Percentiles rank a stretch among this genome's conserved stretches.
Conservation (phyloP, 1,140 invertebrate genomes). For the Dendrolimus punctatus region DNA sequence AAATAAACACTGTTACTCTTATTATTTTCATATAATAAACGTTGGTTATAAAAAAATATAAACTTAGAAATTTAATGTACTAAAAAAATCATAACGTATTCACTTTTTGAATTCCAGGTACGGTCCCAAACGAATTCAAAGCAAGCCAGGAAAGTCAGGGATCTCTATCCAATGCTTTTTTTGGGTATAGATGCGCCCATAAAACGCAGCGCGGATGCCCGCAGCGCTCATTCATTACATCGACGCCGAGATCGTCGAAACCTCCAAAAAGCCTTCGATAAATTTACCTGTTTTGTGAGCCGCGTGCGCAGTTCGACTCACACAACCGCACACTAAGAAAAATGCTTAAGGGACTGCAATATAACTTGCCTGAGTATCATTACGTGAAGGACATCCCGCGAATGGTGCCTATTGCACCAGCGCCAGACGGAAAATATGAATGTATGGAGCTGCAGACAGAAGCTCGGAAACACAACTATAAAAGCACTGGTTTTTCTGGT, state of each 20-base stretch:
- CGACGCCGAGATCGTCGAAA: slow-evolving; percentile 18
- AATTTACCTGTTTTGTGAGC: slow-evolving; percentile 7
- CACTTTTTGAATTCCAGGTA: slow-evolving; percentile 51
- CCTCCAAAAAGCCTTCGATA: slow-evolving; percentile 14
- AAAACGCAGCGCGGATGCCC: slow-evolving; percentile 35
- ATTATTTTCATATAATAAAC: too few species aligned
- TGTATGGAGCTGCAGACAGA: slow-evolving; percentile 36
- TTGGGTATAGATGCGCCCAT: slow-evolving; percentile 45
- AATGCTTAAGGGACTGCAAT: slow-evolving; percentile 49
- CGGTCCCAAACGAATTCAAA: slow-evolving; percentile 36
- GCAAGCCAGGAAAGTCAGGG: slow-evolving; percentile 39
- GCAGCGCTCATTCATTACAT: slow-evolving; percentile 43
- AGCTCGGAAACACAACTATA: slow-evolving; percentile 80
- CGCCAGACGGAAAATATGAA: slow-evolving; percentile 44
- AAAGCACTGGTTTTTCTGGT: slow-evolving; percentile 70
- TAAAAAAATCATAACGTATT: slow-evolving; percentile 23
- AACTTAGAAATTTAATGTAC: slow-evolving; percentile 39
- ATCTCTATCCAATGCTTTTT: slow-evolving; percentile 43
- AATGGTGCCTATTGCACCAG: slow-evolving; percentile 66
- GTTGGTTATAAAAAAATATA: slow-evolving; percentile 15
- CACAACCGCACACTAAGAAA: slow-evolving; percentile 1
- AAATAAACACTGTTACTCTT: too few species aligned
- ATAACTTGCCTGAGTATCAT: slow-evolving; percentile 28
- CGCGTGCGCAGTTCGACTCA: neutral
- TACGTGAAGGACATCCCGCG: slow-evolving; percentile 33